Evolutionary conservation across 2,888 invertebrate genomes (phyloP).

Genomic region (Gasteruption jaculator): DNA sequence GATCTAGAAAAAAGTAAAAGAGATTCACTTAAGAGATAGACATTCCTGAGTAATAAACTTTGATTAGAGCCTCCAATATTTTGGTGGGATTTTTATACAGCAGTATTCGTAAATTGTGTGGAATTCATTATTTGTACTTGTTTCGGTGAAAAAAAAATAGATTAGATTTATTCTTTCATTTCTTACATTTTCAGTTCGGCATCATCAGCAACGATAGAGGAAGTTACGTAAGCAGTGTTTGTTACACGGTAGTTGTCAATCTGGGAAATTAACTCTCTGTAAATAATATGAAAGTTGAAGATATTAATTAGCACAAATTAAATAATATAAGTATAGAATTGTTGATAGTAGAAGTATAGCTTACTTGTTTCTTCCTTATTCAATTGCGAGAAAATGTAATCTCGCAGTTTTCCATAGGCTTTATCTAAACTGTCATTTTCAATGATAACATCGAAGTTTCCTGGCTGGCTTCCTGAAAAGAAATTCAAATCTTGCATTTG

Average conservation of each 20-base stretch:
- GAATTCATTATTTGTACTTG: no score
- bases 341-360: slow-evolving; percentile 5
- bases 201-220: no score
- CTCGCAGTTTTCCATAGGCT: slow-evolving; percentile 71
- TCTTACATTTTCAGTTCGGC: not conserved
- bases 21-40: no score
- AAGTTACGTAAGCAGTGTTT: no score
- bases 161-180: slow-evolving; percentile 1
- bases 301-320: not conserved
- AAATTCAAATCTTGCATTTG: no score
- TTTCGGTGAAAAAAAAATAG: slow-evolving; percentile 4
- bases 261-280: slow-evolving; percentile 15
- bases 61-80: no score
- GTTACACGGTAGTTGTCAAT: not conserved
- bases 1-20: no score
- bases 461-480: slow-evolving; percentile 57
- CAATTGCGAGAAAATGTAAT: slow-evolving; percentile 65
- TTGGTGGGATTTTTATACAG: no score
- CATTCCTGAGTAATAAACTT: no score
- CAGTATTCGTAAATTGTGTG: no score
- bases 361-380: slow-evolving; percentile 49
- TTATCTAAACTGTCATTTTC: slow-evolving; percentile 77
- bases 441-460: slow-evolving; percentile 80
- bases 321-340: not conserved
- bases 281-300: slow-evolving; percentile 6